A percentile compares a stretch with the other conserved stretches of the same genome.
Conservation (phyloP, 2,888 invertebrate species). For the Andrena bucephala region DNA sequence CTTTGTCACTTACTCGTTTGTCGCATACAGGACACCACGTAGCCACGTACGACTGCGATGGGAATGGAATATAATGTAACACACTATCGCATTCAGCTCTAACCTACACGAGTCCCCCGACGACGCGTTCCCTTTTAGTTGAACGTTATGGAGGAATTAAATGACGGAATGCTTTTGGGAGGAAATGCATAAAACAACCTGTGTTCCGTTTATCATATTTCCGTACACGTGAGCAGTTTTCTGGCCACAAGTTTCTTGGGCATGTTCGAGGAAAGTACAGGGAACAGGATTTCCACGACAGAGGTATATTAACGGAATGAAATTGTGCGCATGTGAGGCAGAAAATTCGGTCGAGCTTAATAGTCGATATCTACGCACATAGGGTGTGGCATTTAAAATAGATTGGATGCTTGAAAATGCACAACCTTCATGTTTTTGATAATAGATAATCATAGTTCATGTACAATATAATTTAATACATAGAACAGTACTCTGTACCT, state of each 20-base stretch:
- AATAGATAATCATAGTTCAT: too few species aligned
- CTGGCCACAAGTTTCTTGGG: slow-evolving; percentile 6
- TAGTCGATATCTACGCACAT: not conserved
- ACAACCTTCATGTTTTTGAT: too few species aligned
- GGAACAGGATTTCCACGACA: not conserved
- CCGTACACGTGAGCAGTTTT: slow-evolving; percentile 12
- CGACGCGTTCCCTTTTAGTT: not conserved
- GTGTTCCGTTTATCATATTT: slow-evolving; percentile 61
- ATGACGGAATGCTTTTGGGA: not conserved
- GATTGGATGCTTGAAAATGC: too few species aligned
- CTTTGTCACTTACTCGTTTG: slow-evolving; percentile 66
- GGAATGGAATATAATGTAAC: slow-evolving; percentile 22
- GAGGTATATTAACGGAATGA: slow-evolving; percentile 42
- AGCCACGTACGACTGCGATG: slow-evolving; percentile 47
- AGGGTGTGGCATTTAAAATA: too few species aligned
- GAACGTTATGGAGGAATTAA: not conserved
- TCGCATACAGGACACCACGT: slow-evolving; percentile 72
- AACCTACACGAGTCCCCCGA: slow-evolving; percentile 23
- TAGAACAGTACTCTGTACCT: too few species aligned
- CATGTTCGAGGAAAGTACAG: slow-evolving; percentile 33
- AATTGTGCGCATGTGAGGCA: slow-evolving; percentile 23
- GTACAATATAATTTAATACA: too few species aligned
- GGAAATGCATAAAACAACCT: slow-evolving; percentile 32
- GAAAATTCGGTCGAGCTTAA: not conserved
- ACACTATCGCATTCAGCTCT: slow-evolving; percentile 11